phyloP scores from a whole-genome alignment of 2,797 vertebrate genomes.

The Erethizon dorsatum region DNA sequence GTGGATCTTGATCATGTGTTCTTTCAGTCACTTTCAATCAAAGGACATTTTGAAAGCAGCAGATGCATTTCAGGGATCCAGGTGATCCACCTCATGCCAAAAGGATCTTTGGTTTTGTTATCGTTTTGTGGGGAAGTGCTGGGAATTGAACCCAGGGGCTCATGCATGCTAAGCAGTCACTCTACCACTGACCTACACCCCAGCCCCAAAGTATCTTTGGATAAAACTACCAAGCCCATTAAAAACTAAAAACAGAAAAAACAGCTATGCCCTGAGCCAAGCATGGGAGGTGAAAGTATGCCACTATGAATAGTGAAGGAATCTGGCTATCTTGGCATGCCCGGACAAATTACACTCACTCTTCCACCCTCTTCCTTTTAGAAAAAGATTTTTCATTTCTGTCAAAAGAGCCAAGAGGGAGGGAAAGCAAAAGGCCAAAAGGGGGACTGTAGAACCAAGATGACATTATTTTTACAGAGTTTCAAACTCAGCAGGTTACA shows the following conservation, averaged over 20 bases:
- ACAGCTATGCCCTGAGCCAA: constrained; percentile 35
- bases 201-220: constrained; percentile 35
- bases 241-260: neutral
- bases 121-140: neutral
- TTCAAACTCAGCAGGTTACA: constrained; percentile 73
- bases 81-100: neutral
- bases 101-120: constrained; percentile 1
- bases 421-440: constrained; percentile 44
- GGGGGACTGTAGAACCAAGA: constrained; percentile 29
- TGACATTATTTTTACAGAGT: constrained; percentile 75
- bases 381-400: constrained; percentile 70
- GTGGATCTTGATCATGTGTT: neutral
- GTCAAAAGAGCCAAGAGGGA: constrained; percentile 59
- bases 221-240: constrained; percentile 48
- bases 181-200: neutral
- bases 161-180: neutral
- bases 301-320: neutral
- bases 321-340: constrained; percentile 66
- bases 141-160: neutral
- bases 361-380: constrained; percentile 61
- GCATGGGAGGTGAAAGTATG: constrained; percentile 59
- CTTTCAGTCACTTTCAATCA: constrained; percentile 8
- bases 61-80: constrained; percentile 38
- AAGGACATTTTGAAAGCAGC: constrained; percentile 53
- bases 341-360: constrained; percentile 51